Base-by-base conservation (phyloP, 2,113 vertebrate genomes). In the Oryzias curvinotus region DNA sequence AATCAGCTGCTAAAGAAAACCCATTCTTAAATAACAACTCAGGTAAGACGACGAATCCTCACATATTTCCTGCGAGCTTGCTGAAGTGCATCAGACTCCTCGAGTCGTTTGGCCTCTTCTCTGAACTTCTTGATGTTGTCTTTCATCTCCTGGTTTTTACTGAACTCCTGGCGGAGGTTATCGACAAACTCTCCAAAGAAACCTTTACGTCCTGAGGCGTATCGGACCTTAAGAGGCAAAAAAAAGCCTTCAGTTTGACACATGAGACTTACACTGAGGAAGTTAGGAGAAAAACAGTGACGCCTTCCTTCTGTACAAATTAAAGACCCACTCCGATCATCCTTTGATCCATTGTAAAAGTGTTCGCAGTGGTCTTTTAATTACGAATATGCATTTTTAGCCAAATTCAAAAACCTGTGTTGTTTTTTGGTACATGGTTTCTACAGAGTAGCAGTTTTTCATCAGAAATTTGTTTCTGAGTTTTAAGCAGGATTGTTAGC, bases 81-180 rank as follows among this genome's bases (percentile, higher is more conserved):
- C 73, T 93, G 91, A 4, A 99, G 94, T 0, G 96, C 96, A 0
- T 98, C 95, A 0, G 96, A 99, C 50, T 99, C 96, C 57, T 99
- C 97, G 1, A 99, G 85, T 56, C 90, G 96, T 58, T 93, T 95
- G 2, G 96, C 96, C 55, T 98, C 96, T 0, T 97, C 96, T 0
- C 96, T 91, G 74, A 99, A 99, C 67, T 95, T 98, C 71, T 95
- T 93, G 0, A 99, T 96, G 71, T 91, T 98, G 26, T 99, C 96
- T 67, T 94, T 97, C 96, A 99, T 98, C 85, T 99, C 95, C 56
- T 96, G 95, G 88, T 96, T 97, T 79, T 96, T 98, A 7, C 88
- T 89, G 14, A 98, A 78, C 48, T 99, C 97, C 85, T 98, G 96
- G 18, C 95, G 98, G 69, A 99, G 90, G 68, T 91, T 95, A 57